These are phyloP conservation scores for Tetrax tetrax DNA, from an alignment of 2,113 vertebrate species.

Conservation along the genomic window DNA sequence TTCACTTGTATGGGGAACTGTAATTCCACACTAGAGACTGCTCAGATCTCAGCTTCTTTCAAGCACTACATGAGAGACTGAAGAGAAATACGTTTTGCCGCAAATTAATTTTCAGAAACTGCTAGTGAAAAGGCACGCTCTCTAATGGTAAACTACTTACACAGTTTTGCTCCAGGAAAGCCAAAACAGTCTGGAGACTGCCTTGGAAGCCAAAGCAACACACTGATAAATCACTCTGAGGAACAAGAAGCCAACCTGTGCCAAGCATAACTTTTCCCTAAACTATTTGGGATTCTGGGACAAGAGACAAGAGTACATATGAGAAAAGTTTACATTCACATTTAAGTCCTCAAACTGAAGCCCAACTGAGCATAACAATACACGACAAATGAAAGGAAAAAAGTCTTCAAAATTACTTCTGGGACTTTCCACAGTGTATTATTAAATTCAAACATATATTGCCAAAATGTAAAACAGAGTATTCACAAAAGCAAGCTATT, in stretches of 20 bases:
- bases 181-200: neutral
- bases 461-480: neutral
- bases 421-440: neutral
- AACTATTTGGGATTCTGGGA: neutral
- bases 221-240: neutral
- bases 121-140: neutral
- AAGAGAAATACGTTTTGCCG: neutral
- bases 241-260: neutral
- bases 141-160: neutral
- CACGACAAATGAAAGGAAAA: neutral
- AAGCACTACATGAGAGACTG: neutral
- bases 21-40: neutral
- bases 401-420: neutral
- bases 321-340: neutral
- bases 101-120: neutral
- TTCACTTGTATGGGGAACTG: neutral
- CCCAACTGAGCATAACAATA: neutral
- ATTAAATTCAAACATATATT: slow-evolving; percentile 17
- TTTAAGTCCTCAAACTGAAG: neutral
- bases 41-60: neutral
- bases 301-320: neutral
- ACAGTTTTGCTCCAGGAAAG: neutral
- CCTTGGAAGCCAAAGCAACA: neutral
- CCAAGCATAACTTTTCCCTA: neutral
- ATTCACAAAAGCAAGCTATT: slow-evolving; percentile 15